These are phyloP conservation scores for Trachelus stipa DNA, from an alignment of 2,888 invertebrate species.

Conservation along the genomic window DNA sequence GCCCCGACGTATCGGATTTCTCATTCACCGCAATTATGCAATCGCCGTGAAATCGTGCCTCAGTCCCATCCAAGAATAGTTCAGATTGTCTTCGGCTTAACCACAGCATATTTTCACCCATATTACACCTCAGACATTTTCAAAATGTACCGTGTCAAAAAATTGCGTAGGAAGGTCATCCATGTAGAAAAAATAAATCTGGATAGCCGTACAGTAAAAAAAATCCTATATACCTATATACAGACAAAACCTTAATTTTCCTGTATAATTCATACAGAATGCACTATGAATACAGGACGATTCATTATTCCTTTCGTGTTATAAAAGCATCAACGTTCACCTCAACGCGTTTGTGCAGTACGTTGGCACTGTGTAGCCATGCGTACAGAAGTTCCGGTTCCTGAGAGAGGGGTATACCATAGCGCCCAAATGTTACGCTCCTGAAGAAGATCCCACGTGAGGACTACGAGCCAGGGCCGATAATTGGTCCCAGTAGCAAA, in stretches of 20 bases:
- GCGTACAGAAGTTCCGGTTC: not conserved
- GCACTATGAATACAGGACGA: not conserved
- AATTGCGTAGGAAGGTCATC: not conserved
- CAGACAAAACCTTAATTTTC: not conserved
- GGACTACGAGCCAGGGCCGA: slow-evolving; percentile 15
- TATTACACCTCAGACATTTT: not conserved
- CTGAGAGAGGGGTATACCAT: not conserved
- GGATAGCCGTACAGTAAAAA: not conserved
- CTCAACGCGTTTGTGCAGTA: not conserved
- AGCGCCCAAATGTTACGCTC: slow-evolving; percentile 7
- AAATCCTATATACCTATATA: not conserved
- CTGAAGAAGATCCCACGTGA: slow-evolving; percentile 18
- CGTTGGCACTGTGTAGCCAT: not conserved
- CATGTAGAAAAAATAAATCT: not conserved
- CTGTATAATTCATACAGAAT: not conserved
- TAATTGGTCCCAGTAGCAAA: slow-evolving; percentile 8
- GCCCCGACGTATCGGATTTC: not conserved
- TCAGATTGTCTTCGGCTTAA: not conserved
- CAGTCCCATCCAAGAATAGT: not conserved
- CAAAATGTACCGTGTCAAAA: not conserved
- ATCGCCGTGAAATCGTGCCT: not conserved
- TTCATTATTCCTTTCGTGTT: not conserved
- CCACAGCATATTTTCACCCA: not conserved
- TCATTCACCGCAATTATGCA: not conserved
- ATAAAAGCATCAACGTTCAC: not conserved